Evolutionary conservation across 2,113 vertebrate genomes (phyloP).

Genomic region (Gopherus evgoodei): DNA sequence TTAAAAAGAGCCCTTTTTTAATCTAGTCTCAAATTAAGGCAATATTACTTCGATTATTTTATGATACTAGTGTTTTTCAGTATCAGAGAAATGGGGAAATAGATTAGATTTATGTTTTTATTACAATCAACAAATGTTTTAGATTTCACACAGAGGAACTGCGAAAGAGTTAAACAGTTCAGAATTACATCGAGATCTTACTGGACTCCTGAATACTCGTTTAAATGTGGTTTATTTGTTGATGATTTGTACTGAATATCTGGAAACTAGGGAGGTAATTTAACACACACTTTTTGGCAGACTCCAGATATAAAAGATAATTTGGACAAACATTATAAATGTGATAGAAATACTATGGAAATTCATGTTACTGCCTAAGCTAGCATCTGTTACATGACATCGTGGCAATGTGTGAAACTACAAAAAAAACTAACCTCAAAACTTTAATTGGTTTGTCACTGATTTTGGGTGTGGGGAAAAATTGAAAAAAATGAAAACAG

Average conservation of each 20-base stretch:
- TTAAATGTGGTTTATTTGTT: constrained; percentile 46
- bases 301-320: constrained; percentile 33
- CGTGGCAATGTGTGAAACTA: not conserved
- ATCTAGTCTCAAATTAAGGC: constrained; percentile 30
- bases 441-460: not conserved
- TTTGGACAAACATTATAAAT: constrained; percentile 27
- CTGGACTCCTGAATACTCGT: constrained; percentile 33
- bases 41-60: constrained; percentile 64
- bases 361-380: constrained; percentile 8
- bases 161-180: constrained; percentile 50
- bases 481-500: not conserved
- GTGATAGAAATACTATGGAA: constrained; percentile 49
- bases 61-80: constrained; percentile 56
- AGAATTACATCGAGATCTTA: constrained; percentile 48
- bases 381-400: constrained; percentile 8
- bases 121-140: constrained; percentile 58
- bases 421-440: not conserved
- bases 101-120: constrained; percentile 45
- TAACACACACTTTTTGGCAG: constrained; percentile 53
- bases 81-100: constrained; percentile 40
- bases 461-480: not conserved
- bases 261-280: constrained; percentile 38
- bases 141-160: constrained; percentile 62
- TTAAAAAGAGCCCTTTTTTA: constrained; percentile 55
- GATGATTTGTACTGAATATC: constrained; percentile 18